These are phyloP conservation scores for Tholera decimalis DNA, from an alignment of 2,888 invertebrate genomes.

Conservation along the genomic window DNA sequence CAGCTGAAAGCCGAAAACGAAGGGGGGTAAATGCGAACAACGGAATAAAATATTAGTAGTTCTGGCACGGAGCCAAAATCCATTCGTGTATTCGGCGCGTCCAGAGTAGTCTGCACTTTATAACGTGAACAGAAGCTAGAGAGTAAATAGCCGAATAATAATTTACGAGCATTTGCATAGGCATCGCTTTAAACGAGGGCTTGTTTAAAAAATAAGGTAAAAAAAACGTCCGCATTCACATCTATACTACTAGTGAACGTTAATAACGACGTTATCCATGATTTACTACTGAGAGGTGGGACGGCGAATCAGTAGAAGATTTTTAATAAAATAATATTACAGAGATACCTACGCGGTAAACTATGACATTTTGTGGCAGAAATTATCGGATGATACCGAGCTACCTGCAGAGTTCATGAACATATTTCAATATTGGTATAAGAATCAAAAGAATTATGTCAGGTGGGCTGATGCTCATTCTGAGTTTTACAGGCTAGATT, in stretches of 20 bases:
- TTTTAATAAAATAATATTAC: no score
- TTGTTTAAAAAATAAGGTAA: not conserved
- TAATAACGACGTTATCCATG: not conserved
- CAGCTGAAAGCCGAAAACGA: constrained; percentile 27
- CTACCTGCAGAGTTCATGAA: no score
- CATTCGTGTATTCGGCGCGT: constrained; percentile 41
- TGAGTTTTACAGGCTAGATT: no score
- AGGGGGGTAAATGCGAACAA: constrained; percentile 47
- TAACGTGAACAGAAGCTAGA: constrained; percentile 49
- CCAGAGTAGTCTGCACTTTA: constrained; percentile 49
- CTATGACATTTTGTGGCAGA: no score
- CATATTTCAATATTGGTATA: no score
- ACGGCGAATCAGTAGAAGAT: not conserved
- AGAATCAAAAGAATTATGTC: no score
- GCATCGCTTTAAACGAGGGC: constrained; percentile 20
- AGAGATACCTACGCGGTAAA: no score
- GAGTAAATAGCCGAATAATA: constrained; percentile 66
- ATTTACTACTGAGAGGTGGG: not conserved
- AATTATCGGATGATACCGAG: no score
- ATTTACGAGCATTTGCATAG: constrained; percentile 26
- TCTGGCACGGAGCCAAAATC: constrained; percentile 66
- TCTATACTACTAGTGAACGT: not conserved
- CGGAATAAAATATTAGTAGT: constrained; percentile 42
- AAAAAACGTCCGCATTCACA: not conserved
- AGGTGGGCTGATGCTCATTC: no score